These are phyloP conservation scores for Barnardius zonarius DNA, from an alignment of 2,113 vertebrate species.

Conservation along the genomic window DNA sequence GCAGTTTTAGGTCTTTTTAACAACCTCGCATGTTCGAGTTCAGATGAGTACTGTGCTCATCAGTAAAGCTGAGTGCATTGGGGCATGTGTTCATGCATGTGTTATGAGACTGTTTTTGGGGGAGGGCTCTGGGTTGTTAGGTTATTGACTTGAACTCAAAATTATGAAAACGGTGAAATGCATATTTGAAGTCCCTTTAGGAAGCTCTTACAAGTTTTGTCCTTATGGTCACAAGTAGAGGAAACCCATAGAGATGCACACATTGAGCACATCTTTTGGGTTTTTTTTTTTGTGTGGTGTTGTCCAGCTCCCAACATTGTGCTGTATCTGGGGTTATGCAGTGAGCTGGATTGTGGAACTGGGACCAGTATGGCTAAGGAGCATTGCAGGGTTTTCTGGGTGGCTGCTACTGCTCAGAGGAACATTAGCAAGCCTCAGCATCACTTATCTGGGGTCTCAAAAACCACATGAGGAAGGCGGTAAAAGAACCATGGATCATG, in stretches of 20 bases:
- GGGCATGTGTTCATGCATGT: neutral
- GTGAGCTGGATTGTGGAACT: neutral
- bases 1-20: neutral
- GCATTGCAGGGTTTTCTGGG: neutral
- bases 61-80: neutral
- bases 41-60: neutral
- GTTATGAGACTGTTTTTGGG: neutral
- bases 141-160: neutral
- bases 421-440: neutral
- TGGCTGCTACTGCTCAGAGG: neutral
- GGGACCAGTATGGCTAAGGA: neutral
- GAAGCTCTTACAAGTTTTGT: neutral
- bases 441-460: neutral
- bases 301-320: accelerated
- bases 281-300: neutral
- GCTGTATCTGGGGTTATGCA: accelerated
- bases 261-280: neutral
- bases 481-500: neutral
- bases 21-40: neutral
- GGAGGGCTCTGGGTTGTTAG: neutral
- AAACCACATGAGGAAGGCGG: neutral
- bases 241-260: neutral
- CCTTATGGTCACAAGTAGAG: neutral
- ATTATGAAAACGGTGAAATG: neutral
- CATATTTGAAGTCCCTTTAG: neutral